Percentiles rank a stretch among this genome's conserved stretches.
Evolutionary conservation across 1,140 invertebrate species (phyloP).

Genomic region (Leptonema lineaticorne): DNA sequence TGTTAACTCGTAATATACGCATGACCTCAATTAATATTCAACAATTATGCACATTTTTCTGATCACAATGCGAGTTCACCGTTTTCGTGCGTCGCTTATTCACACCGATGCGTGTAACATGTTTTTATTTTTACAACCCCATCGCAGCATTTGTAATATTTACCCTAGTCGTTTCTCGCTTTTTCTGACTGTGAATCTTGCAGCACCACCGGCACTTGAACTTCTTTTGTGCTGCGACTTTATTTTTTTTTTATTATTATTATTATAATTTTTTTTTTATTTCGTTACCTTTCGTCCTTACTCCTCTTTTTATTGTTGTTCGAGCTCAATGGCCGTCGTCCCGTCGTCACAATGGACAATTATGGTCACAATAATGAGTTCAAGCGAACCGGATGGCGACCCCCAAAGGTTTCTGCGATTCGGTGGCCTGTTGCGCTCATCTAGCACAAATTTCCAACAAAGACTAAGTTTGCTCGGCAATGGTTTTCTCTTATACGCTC

Average conservation of each 20-base stretch:
- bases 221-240: conserved; percentile 6
- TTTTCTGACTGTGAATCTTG: not conserved
- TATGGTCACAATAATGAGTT: conserved; percentile 17
- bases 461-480: not conserved
- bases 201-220: not conserved
- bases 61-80: not conserved
- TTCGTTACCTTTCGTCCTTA: too few species aligned
- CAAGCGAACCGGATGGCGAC: not conserved
- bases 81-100: conserved; percentile 7
- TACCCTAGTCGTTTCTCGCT: not conserved
- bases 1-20: not conserved
- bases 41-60: not conserved
- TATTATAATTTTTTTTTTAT: too few species aligned
- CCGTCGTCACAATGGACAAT: conserved; percentile 9
- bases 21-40: conserved; percentile 9
- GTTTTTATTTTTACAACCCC: not conserved
- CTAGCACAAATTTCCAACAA: not conserved
- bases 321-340: not conserved
- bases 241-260: too few species aligned
- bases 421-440: not conserved
- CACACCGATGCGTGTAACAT: conserved; percentile 16
- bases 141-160: not conserved
- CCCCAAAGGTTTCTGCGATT: not conserved
- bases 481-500: not conserved
- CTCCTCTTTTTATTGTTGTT: not conserved